Evolutionary conservation across 2,888 invertebrate species (phyloP), one percentile per base, ranked within the genome.

Genomic region (Drosophila cognata): DNA sequence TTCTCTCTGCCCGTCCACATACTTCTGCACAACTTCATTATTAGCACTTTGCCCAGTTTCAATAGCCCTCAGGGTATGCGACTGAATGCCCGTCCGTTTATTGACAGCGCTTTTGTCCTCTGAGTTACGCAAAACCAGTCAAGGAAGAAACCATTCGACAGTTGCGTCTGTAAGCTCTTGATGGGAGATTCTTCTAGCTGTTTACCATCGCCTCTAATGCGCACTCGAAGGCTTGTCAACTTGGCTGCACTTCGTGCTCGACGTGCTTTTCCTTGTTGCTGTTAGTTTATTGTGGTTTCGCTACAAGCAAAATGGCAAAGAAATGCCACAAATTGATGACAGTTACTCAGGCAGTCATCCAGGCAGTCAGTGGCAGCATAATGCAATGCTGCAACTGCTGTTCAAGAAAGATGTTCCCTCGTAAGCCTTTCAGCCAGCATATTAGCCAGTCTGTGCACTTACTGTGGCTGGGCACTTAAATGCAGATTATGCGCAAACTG

Each of bases 241-340:
- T 80, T 76, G 83, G 57, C 70, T 77, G 74, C 67, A 69, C 60
- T 74, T 74, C 46, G 59, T 71, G 16, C 43, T 50, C 62, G 36
- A 53, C 51, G 33, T 38, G 36, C 31, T 43, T 13, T 21, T 18
- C 43, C 52, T 28, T 29, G 60, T n/a, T 33, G 56, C 55, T 62
- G 51, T 48, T 53, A 43, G 60, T 65, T 52, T 38, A 52, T 67
- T 68, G 60, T 56, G 53, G 51, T 52, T 71, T 62, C 35, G 61
- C 71, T 68, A 62, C 36, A 60, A 74, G 79, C 62, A 66, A 74
- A 77, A 64, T 60, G 66, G 61, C 65, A 67, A 65, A 79, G 76
- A 84, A 87, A 82, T 87, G 43, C 43, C 79, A 81, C 83, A 84
- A 85, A 88, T 83, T 84, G 88, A 88, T 84, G 85, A 83, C 76